A percentile compares a stretch with the other conserved stretches of the same genome.
Evolutionary conservation across 2,888 invertebrate species (phyloP).

Genomic region (Melipona bicolor): DNA sequence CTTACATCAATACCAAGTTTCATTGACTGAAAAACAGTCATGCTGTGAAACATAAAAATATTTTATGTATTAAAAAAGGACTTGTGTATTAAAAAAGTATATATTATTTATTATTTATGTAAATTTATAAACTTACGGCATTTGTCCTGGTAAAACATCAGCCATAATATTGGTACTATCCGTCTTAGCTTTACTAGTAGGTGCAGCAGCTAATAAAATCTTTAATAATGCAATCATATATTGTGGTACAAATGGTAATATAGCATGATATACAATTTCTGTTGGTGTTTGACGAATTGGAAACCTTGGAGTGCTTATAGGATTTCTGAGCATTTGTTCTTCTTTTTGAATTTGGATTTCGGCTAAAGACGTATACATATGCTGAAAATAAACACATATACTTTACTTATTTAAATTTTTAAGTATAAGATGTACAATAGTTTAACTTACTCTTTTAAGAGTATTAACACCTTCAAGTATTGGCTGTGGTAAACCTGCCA

Average conservation of each 20-base stretch:
- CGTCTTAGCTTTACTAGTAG: conserved; percentile 99
- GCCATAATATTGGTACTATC: conserved; percentile 99
- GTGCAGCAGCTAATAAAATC: conserved; percentile 98
- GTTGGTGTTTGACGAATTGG: conserved; percentile 92
- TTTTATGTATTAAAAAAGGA: background rate
- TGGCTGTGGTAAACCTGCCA: conserved; percentile 97
- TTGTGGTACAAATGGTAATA: conserved; percentile 97
- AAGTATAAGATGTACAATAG: background rate
- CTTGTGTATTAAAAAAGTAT: background rate
- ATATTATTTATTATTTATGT: conserved; percentile 6
- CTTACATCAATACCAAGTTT: conserved; percentile 98
- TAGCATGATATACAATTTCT: conserved; percentile 96
- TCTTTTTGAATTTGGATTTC: conserved; percentile 97
- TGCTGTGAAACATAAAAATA: conserved; percentile 84
- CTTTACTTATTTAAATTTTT: background rate
- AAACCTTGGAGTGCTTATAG: conserved; percentile 93
- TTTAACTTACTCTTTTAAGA: conserved; percentile 87
- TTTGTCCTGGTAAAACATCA: conserved; percentile 98
- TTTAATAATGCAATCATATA: conserved; percentile 99
- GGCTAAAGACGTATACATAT: conserved; percentile 96
- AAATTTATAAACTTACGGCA: conserved; percentile 89
- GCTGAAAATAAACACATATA: conserved; percentile 84
- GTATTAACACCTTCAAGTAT: conserved; percentile 98
- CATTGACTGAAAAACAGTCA: conserved; percentile 97
- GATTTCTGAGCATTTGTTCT: conserved; percentile 95